Evolutionary conservation across 2,888 invertebrate genomes (phyloP), one percentile per base, ranked within the genome.

Genomic region (Camptogramma bilineatum): DNA sequence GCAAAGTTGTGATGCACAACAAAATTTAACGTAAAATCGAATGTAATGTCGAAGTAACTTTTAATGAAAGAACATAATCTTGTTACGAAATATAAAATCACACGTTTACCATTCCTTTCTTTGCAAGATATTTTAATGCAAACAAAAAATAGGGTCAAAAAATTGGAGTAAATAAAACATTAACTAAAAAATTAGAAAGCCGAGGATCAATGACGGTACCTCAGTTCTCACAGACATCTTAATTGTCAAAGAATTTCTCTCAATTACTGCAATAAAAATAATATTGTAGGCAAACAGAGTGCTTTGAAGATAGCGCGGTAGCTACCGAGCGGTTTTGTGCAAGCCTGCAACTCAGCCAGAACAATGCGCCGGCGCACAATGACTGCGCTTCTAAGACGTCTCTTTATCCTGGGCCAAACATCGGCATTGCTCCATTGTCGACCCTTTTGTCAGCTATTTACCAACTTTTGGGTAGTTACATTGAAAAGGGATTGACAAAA

Each of bases 261-360:
- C 87, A 87, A 91, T 91, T 89, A 88, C 88, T 63, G 88, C 86
- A 90, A 89, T 93, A 91, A 91, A 91, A 91, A 90, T 91, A 87
- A 93, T 92, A 89, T 88, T 90, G 87, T 86, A 88, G 80, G 85
- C 75, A 91, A 93, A 92, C 91, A 91, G 69, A 69, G 71, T 67
- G 70, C 87, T 91, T 92, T 91, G 90, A 90, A 78, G 78, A 73
- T 28, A 69, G 74, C 74, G 82, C 87, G 86, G 74, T 80, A 73
- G 92, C 92, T 92, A 92, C 92, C 88, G 91, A 77, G 81, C 83
- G 91, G 91, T 91, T 90, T 91, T 91, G 89, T 91, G 91, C 92
- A 92, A 91, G 85, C 82, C 85, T 73, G 77, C 71, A 72, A 72
- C 75, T 66, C 71, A 54, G 50, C 60, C 64, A 13, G 21, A 82